phyloP scores from a whole-genome alignment of 2,113 vertebrate genomes.

The Geococcyx californianus region DNA sequence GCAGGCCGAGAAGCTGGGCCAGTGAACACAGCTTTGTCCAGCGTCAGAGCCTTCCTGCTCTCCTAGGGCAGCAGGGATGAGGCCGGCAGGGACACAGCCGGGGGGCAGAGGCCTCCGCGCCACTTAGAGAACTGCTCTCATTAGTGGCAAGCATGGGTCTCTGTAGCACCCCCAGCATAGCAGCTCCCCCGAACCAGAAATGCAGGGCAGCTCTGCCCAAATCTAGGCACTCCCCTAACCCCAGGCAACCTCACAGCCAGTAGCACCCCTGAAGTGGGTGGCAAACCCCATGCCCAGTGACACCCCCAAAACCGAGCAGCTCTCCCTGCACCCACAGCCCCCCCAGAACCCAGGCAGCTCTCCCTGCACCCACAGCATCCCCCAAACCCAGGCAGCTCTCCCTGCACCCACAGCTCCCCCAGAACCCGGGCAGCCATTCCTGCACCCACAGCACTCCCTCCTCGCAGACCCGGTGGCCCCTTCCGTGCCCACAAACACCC shows the following conservation, averaged over 20 bases:
- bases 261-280: background rate
- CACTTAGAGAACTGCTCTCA: background rate
- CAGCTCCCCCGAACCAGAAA: background rate
- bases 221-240: background rate
- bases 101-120: fast-evolving
- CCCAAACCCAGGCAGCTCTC: no score
- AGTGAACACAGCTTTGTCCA: background rate
- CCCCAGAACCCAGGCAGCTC: background rate
- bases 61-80: background rate
- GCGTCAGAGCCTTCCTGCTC: background rate
- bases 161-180: background rate
- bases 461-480: no score
- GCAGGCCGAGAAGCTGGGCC: background rate
- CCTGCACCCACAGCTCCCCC: background rate
- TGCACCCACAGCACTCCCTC: background rate
- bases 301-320: no score
- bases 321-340: background rate
- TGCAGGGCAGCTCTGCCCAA: background rate
- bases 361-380: background rate
- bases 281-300: background rate
- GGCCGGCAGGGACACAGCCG: no score
- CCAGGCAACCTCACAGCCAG: background rate
- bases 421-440: background rate
- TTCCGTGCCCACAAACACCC: background rate
- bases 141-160: fast-evolving